These are phyloP conservation scores for Limenitis arthemis DNA, from an alignment of 2,888 invertebrate genomes.

Conservation along the genomic window DNA sequence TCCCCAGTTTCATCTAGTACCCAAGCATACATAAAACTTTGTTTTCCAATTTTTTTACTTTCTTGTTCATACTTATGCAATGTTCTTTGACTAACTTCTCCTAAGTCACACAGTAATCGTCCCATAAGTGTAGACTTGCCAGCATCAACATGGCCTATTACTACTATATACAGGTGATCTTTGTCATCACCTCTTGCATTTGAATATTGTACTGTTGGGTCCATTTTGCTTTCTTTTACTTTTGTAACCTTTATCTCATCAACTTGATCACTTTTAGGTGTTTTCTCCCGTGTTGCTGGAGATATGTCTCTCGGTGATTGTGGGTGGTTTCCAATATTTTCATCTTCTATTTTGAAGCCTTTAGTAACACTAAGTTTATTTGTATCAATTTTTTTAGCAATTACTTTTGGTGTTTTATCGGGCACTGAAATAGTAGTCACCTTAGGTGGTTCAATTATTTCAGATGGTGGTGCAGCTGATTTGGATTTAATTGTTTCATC, in stretches of 20 bases:
- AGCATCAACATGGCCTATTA: slow-evolving; percentile 97
- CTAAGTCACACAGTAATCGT: slow-evolving; percentile 88
- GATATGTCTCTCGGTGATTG: slow-evolving; percentile 79
- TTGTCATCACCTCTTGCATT: slow-evolving; percentile 86
- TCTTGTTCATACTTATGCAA: slow-evolving; percentile 99
- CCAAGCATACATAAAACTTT: slow-evolving; percentile 99
- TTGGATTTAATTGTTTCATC: slow-evolving; percentile 29
- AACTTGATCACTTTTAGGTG: slow-evolving; percentile 45
- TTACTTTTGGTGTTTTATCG: slow-evolving; percentile 47
- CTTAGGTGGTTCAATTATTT: slow-evolving; percentile 41
- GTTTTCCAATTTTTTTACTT: slow-evolving; percentile 96
- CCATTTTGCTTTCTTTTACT: slow-evolving; percentile 69
- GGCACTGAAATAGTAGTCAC: slow-evolving; percentile 37
- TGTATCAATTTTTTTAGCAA: slow-evolving; percentile 59
- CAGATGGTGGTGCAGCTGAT: slow-evolving; percentile 32
- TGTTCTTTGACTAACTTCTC: slow-evolving; percentile 87
- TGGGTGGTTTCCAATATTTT: slow-evolving; percentile 40
- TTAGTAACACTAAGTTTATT: slow-evolving; percentile 57
- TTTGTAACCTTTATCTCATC: slow-evolving; percentile 60
- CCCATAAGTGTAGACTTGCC: slow-evolving; percentile 99
- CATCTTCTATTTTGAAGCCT: slow-evolving; percentile 70
- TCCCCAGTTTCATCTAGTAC: slow-evolving; percentile 99
- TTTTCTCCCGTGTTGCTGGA: slow-evolving; percentile 74
- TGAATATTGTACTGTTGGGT: slow-evolving; percentile 75
- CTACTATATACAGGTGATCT: slow-evolving; percentile 91